These are phyloP conservation scores for Neria commutata DNA, from an alignment of 2,888 invertebrate species.

Conservation along the genomic window DNA sequence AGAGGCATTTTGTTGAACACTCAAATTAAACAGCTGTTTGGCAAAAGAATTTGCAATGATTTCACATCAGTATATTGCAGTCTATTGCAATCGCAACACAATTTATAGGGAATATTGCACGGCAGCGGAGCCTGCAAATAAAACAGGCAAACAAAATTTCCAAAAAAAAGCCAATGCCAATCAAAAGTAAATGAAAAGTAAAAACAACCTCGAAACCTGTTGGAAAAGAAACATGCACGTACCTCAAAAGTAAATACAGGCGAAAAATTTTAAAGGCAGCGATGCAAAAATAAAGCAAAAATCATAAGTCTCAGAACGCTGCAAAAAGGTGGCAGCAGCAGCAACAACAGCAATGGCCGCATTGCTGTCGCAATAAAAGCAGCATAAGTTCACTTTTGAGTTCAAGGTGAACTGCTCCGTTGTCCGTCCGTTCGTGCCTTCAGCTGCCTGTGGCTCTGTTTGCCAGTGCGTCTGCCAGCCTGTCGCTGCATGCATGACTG, in stretches of 20 bases:
- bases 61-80: no score
- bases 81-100: no score
- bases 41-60: no score
- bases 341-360: background rate
- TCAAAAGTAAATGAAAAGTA: no score
- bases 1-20: no score
- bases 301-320: background rate
- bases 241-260: background rate
- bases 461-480: background rate
- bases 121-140: no score
- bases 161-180: no score
- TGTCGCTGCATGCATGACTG: conserved; percentile 14
- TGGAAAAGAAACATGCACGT: background rate
- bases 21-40: no score
- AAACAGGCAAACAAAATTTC: no score
- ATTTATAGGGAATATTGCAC: no score
- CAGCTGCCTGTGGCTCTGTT: conserved; percentile 11
- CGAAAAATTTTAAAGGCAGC: background rate
- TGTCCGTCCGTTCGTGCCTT: no score
- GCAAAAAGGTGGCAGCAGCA: conserved; percentile 3
- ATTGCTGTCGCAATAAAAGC: conserved; percentile 28
- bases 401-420: conserved; percentile 44
- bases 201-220: background rate
- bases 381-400: conserved; percentile 47
- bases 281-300: background rate